Evolutionary conservation across 2,888 invertebrate species (phyloP).

Genomic region (Ophion slaviceki): DNA sequence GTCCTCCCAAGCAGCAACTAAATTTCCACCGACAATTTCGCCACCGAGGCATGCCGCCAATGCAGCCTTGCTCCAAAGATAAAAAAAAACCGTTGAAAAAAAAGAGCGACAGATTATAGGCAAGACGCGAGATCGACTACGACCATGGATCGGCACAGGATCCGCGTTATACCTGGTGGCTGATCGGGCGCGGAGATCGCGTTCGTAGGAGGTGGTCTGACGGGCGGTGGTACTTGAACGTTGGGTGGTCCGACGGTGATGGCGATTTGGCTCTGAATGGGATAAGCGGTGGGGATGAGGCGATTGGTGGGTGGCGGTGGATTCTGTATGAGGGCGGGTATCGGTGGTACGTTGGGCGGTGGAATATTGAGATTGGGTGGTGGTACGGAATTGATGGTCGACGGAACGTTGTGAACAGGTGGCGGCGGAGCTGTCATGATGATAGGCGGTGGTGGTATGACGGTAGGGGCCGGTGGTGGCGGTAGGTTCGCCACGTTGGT

Average conservation of each 20-base stretch:
- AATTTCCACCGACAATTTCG: neutral
- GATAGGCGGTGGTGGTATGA: constrained; percentile 77
- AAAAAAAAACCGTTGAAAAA: neutral
- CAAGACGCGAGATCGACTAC: neutral
- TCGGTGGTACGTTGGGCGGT: constrained; percentile 79
- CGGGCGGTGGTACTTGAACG: constrained; percentile 80
- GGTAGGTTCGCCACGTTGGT: constrained; percentile 75
- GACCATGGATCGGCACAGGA: neutral
- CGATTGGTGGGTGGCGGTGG: constrained; percentile 71
- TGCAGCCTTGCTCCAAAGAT: neutral
- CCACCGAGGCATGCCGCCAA: neutral
- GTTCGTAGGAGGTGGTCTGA: constrained; percentile 71
- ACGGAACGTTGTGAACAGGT: constrained; percentile 75
- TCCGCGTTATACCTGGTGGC: constrained; percentile 73
- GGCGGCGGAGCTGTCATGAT: constrained; percentile 78
- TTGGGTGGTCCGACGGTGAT: constrained; percentile 77
- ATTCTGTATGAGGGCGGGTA: constrained; percentile 72
- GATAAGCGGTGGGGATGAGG: constrained; percentile 76
- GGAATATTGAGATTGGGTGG: constrained; percentile 83
- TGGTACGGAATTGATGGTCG: constrained; percentile 78
- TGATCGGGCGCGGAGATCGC: constrained; percentile 75
- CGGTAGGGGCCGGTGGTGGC: constrained; percentile 76
- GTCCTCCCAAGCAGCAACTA: neutral
- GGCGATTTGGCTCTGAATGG: constrained; percentile 78
- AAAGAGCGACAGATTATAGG: neutral